A percentile compares a stretch with the other conserved stretches of the same genome.
These are phyloP conservation scores for Drosophila anceps DNA, from an alignment of 2,888 invertebrate genomes.

Conservation along the genomic window DNA sequence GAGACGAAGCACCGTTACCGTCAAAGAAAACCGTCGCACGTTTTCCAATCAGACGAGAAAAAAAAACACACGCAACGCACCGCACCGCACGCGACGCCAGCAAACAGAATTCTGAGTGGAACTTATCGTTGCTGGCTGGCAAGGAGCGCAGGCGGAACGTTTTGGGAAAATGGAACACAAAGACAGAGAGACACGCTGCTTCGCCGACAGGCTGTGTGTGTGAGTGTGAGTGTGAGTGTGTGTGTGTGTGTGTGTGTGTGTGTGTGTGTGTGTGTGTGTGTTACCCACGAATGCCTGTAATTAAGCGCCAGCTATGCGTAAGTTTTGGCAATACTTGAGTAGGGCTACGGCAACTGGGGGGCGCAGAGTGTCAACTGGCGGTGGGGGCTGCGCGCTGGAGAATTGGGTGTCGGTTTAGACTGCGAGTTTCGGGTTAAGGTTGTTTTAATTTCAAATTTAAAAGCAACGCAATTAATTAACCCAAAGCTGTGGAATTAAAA, in stretches of 20 bases:
- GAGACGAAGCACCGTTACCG: slow-evolving; percentile 40
- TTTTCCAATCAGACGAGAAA: slow-evolving; percentile 62
- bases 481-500: slow-evolving; percentile 58
- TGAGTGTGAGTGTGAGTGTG: slow-evolving; percentile 8
- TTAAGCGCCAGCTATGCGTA: slow-evolving; percentile 57
- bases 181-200: slow-evolving; percentile 27
- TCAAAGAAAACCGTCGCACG: slow-evolving; percentile 45
- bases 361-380: neutral
- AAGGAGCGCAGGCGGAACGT: slow-evolving; percentile 59
- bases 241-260: neutral
- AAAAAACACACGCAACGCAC: slow-evolving; percentile 33
- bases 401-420: slow-evolving; percentile 7
- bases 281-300: slow-evolving; percentile 42
- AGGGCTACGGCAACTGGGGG: neutral
- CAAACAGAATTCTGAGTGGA: slow-evolving; percentile 78
- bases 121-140: slow-evolving; percentile 32
- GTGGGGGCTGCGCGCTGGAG: neutral
- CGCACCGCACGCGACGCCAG: slow-evolving; percentile 80
- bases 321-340: slow-evolving; percentile 38
- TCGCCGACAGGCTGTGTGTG: neutral
- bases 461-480: slow-evolving; percentile 74
- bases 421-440: slow-evolving; percentile 37
- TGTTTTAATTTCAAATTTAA: slow-evolving; percentile 75
- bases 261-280: slow-evolving; percentile 4
- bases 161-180: slow-evolving; percentile 59